These are phyloP conservation scores for Nysson spinosus DNA, from an alignment of 2,888 invertebrate species.

Conservation along the genomic window DNA sequence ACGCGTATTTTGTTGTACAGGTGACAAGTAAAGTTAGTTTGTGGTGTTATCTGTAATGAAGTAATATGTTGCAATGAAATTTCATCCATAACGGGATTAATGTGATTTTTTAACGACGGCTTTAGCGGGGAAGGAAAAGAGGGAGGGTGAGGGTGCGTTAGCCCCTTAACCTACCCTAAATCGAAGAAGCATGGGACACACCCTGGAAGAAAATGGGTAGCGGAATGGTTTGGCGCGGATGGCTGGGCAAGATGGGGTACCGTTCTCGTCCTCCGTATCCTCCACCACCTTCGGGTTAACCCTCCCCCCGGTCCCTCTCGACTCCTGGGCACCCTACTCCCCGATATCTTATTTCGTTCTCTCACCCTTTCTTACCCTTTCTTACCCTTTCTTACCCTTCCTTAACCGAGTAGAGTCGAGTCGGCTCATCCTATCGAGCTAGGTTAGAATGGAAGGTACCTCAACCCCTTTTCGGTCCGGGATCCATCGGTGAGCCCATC, in stretches of 20 bases:
- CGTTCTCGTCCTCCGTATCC: slow-evolving; percentile 12
- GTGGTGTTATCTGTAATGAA: no score
- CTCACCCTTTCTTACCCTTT: slow-evolving; percentile 37
- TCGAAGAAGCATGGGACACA: slow-evolving; percentile 73
- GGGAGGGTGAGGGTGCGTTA: slow-evolving; percentile 23
- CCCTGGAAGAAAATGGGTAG: slow-evolving; percentile 69
- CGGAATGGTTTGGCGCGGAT: slow-evolving; percentile 51
- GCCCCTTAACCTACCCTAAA: slow-evolving; percentile 71
- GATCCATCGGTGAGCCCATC: slow-evolving; percentile 40
- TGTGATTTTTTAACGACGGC: no score
- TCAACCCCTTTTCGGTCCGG: slow-evolving; percentile 21
- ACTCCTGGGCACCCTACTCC: slow-evolving; percentile 27
- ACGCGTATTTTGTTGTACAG: no score
- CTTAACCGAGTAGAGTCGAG: no score
- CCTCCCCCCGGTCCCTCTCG: slow-evolving; percentile 22
- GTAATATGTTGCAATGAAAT: no score
- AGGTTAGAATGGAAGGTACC: slow-evolving; percentile 28
- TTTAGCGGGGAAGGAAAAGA: slow-evolving; percentile 1
- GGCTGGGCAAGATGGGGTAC: slow-evolving; percentile 41
- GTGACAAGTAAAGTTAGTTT: no score
- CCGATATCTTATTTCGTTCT: slow-evolving; percentile 67
- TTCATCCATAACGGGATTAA: no score
- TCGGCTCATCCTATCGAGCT: slow-evolving; percentile 27
- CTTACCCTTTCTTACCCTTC: no score
- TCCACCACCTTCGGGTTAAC: slow-evolving; percentile 21